These are phyloP conservation scores for Sinocyclocheilus anophthalmus DNA, from an alignment of 2,113 vertebrate genomes.

Conservation along the genomic window DNA sequence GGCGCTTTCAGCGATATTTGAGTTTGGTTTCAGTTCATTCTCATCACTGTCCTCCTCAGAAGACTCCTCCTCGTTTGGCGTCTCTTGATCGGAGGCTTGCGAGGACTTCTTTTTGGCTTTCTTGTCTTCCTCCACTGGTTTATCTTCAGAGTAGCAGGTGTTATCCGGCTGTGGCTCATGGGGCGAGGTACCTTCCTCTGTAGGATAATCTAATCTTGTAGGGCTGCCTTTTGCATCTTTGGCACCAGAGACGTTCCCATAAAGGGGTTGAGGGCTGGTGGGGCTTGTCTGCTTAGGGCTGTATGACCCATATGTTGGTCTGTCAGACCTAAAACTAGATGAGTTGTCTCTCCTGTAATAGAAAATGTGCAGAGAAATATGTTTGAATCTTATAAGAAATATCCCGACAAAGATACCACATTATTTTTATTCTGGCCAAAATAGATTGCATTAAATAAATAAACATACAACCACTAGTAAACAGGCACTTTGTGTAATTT, in stretches of 20 bases:
- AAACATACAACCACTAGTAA: background rate
- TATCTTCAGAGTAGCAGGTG: background rate
- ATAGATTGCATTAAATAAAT: background rate
- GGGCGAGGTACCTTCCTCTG: constrained; percentile 3
- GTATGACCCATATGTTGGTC: background rate
- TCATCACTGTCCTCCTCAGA: constrained; percentile 10
- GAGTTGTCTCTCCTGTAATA: constrained; percentile 46
- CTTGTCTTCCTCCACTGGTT: constrained; percentile 42
- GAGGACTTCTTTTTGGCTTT: constrained; percentile 12
- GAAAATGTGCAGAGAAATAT: background rate
- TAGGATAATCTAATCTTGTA: background rate
- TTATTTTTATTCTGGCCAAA: background rate
- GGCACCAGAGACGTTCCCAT: background rate
- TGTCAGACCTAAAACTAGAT: constrained; percentile 48
- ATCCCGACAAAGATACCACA: background rate
- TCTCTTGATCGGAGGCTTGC: constrained; percentile 39
- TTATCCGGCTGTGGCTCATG: background rate
- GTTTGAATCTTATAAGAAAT: background rate
- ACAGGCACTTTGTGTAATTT: background rate
- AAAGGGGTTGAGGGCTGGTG: constrained; percentile 3
- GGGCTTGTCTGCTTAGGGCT: constrained; percentile 34
- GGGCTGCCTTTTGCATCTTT: background rate
- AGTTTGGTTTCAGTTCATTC: constrained; percentile 5
- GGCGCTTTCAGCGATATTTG: background rate
- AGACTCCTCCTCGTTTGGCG: background rate